A percentile compares a stretch with the other conserved stretches of the same genome.
Conservation (phyloP, 1,140 invertebrate species). For the Drosophila lowei region DNA sequence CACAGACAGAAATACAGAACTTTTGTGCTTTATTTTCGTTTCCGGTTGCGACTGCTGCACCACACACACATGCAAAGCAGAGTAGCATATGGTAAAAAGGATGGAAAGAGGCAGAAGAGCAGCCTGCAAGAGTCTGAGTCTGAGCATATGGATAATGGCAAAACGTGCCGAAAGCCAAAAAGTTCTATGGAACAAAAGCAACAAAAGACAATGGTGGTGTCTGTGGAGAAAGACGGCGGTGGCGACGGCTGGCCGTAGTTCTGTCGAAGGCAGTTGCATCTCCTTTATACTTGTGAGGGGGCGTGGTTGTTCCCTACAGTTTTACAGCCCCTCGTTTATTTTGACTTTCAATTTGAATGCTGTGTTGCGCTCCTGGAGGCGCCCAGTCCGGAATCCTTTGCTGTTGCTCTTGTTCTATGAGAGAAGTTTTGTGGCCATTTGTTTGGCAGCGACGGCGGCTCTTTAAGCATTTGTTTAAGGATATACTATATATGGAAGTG, state of each 20-base stretch:
- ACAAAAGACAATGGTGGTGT: conserved; percentile 40
- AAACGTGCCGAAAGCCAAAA: conserved; percentile 57
- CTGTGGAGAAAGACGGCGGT: not conserved
- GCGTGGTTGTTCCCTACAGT: conserved; percentile 6
- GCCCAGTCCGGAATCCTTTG: not conserved
- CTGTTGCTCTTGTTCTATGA: conserved; percentile 17
- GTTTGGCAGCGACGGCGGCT: not conserved
- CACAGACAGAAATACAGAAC: conserved; percentile 16
- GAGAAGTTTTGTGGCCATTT: conserved; percentile 19
- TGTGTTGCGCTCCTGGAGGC: conserved; percentile 14
- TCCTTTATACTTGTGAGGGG: not conserved
- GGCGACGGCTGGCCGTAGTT: not conserved
- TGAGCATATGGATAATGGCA: conserved; percentile 50
- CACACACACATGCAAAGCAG: conserved; percentile 6
- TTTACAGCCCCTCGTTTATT: conserved; percentile 36
- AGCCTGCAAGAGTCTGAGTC: not conserved
- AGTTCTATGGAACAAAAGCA: conserved; percentile 31
- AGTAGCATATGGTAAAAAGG: not conserved
- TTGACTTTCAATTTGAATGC: conserved; percentile 56
- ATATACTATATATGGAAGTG: conserved; percentile 10
- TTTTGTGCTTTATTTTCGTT: conserved; percentile 61
- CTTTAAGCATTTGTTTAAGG: too few relatives aligned
- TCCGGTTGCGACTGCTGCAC: conserved; percentile 24
- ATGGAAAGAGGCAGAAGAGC: not conserved
- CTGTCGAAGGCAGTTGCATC: not conserved